Percentiles rank a stretch among this genome's conserved stretches.
Conservation (phyloP, 2,797 vertebrate genomes). For the Microcaecilia unicolor region DNA sequence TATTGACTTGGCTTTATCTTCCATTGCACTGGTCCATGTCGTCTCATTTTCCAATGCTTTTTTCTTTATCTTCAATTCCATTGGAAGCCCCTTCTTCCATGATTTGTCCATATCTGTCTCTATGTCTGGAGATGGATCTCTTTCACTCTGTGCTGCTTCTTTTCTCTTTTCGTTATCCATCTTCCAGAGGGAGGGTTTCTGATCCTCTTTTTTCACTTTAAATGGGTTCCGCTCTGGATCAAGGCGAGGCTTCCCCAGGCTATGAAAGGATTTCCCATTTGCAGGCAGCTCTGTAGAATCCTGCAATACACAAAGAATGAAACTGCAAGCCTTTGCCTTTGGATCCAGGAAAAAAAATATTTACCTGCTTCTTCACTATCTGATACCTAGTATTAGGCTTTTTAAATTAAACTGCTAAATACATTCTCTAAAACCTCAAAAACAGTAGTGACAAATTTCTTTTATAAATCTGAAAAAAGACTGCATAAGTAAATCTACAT, state of each 20-base stretch:
- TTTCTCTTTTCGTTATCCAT: slow-evolving; percentile 24
- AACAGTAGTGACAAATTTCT: not conserved
- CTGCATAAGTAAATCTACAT: too few species aligned
- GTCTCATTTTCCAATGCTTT: not conserved
- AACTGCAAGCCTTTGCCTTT: not conserved
- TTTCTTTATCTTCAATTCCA: slow-evolving; percentile 48
- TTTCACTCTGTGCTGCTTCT: too few species aligned
- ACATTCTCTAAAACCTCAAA: not conserved
- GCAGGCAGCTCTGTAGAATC: slow-evolving; percentile 24
- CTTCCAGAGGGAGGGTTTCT: slow-evolving; percentile 45
- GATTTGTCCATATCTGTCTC: slow-evolving; percentile 12
- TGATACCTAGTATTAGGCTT: not conserved
- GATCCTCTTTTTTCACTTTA: slow-evolving; percentile 51
- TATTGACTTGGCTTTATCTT: not conserved
- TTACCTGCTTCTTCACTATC: not conserved
- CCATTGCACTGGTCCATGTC: not conserved
- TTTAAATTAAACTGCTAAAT: not conserved
- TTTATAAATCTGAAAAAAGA: too few species aligned
- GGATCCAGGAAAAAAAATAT: too few species aligned
- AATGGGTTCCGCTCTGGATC: slow-evolving; percentile 75
- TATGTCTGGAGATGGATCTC: too few species aligned
- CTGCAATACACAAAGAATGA: slow-evolving; percentile 38
- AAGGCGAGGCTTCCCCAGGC: slow-evolving; percentile 16
- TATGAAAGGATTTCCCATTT: not conserved
- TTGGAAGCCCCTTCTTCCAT: slow-evolving; percentile 34